Base-by-base conservation (phyloP, 2,797 vertebrate species). In the Falco columbarius region DNA sequence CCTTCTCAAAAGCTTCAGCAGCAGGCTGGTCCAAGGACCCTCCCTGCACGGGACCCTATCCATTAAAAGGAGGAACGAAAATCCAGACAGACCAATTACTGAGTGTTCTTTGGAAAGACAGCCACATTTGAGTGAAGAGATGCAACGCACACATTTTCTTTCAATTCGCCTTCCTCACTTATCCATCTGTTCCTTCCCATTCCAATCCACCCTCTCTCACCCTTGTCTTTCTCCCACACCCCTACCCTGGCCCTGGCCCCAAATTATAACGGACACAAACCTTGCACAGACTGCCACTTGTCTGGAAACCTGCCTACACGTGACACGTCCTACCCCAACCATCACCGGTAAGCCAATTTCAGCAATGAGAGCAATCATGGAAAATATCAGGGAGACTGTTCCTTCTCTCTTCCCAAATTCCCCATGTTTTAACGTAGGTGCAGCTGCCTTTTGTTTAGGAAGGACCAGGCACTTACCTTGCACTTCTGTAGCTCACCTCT, bases 351-450 rank as follows among this genome's bases (percentile, higher is more conserved):
- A 71, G 30, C 36, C 46, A 22, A 20, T 34, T 44, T 32, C 77
- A 86, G 40, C 44, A 38, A 19, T 6, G 8, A 42, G 30, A 58
- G 34, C 52, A 40, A 61, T 19, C 10, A 29, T 3, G 17, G 34
- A 8, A 84, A 87, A 10, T 2, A 68, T 1, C 34, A 54, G 34
- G 15, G 63, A 65, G 54, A 63, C 5, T 29, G 21, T 27, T 81
- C 54, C 46, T 56, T 85, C 51, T 13, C 38, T 70, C 17, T 76
- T 68, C 29, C 26, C 73, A 68, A 76, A 47, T 38, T 21, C 8
- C 21, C 22, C 0, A 0, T 14, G 10, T 36, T 30, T 46, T 66
- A 47, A 51, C 1, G 0, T 23, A 20, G n/a, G 19, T n/a, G 15
- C 42, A 59, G 38, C 7, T 89, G 67, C 42, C 59, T 59, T 59